A percentile compares a stretch with the other conserved stretches of the same genome.
Evolutionary conservation across 2,888 invertebrate genomes (phyloP).

Genomic region (Linyphia triangularis): DNA sequence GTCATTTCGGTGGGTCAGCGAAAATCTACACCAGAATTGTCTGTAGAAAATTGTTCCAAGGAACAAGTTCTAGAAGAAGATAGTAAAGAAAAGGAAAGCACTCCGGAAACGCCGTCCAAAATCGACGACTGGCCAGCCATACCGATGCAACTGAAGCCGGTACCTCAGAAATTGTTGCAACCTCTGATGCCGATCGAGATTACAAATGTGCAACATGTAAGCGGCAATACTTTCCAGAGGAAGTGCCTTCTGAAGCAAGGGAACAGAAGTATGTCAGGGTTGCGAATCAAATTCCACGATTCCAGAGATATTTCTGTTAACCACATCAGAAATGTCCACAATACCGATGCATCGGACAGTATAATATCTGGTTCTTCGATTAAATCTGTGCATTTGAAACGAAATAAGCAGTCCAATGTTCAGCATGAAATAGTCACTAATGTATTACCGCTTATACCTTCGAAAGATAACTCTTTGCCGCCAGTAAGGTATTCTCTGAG

Average conservation of each 20-base stretch:
- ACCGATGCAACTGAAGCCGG: conserved; percentile 55
- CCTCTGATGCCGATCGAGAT: conserved; percentile 59
- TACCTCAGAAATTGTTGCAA: conserved; percentile 41
- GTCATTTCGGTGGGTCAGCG: conserved; percentile 48
- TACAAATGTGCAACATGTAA: neutral
- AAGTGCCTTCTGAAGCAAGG: conserved; percentile 59
- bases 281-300: conserved; percentile 48
- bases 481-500: conserved; percentile 57
- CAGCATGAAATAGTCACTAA: conserved; percentile 36
- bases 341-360: neutral
- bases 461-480: conserved; percentile 54
- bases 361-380: conserved; percentile 53
- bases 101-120: conserved; percentile 1
- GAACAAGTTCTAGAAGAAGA: neutral
- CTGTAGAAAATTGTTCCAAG: neutral
- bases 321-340: neutral
- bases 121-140: conserved; percentile 63
- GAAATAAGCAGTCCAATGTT: conserved; percentile 29
- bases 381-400: conserved; percentile 42
- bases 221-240: conserved; percentile 42
- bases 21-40: neutral
- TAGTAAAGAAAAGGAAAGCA: neutral
- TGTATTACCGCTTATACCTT: conserved; percentile 59
- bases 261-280: conserved; percentile 28
- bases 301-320: neutral